phyloP scores from a whole-genome alignment of 53 echinoderm and acorn worm genomes.

The Echinarachnius parma region DNA sequence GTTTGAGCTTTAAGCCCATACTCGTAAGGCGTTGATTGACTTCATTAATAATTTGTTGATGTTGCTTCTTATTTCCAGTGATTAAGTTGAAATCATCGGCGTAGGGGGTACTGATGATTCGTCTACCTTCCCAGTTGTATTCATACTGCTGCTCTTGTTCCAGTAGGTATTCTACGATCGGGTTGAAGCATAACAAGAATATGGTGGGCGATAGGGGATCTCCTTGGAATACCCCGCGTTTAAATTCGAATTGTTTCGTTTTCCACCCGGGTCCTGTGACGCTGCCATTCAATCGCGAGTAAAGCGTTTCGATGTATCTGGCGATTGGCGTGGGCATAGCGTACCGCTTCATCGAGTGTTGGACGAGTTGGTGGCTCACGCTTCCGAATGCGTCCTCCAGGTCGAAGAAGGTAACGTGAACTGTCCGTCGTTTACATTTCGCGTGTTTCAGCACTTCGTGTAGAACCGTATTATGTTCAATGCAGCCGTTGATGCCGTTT shows the following conservation, averaged over 20 bases:
- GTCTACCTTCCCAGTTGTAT: too few relatives aligned
- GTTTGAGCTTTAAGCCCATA: too few relatives aligned
- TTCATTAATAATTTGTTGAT: too few relatives aligned
- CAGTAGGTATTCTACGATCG: neutral
- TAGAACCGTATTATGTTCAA: slow-evolving; percentile 4
- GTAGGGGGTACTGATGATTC: too few relatives aligned
- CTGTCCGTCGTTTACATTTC: neutral
- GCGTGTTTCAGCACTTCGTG: slow-evolving; percentile 1
- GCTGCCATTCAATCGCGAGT: slow-evolving; percentile 1
- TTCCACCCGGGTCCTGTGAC: slow-evolving; percentile 6
- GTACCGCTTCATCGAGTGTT: neutral
- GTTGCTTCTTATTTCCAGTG: too few relatives aligned
- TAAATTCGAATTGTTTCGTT: too few relatives aligned
- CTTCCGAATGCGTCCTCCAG: slow-evolving; percentile 13
- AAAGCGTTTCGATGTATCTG: neutral
- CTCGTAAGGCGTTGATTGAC: too few relatives aligned
- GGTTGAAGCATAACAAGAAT: neutral
- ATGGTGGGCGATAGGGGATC: slow-evolving; percentile 11
- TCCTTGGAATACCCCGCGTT: slow-evolving; percentile 16
- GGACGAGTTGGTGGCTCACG: slow-evolving; percentile 8
- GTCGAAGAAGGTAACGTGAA: neutral
- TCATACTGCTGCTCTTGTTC: neutral
- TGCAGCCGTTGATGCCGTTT: slow-evolving; percentile 12
- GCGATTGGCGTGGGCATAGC: neutral
- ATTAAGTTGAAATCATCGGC: too few relatives aligned